Evolutionary conservation across 53 echinoderm and acorn worm species (phyloP), one percentile per base, ranked within the genome.

Genomic region (Arbacia lixula): DNA sequence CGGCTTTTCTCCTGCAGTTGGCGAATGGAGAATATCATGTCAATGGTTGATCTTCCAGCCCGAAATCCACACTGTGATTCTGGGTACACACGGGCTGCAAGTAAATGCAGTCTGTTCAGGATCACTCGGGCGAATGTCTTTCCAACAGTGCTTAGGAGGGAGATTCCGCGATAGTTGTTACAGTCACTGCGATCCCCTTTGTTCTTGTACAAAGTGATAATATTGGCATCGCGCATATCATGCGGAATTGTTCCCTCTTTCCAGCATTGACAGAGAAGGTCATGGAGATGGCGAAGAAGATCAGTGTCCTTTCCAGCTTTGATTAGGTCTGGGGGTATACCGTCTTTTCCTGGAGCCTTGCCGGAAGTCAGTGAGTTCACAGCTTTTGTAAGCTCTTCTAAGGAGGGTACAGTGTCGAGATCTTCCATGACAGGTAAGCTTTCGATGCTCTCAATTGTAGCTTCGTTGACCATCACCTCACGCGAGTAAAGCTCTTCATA

Each of bases 61-160:
- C 92, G 27, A 88, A 92, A 46, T n/a, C 84, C 85, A 55, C 92
- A 88, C 61, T 93, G 90, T n/a, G n/a, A n/a, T n/a, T n/a, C n/a
- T n/a, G n/a, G n/a, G n/a, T n/a, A n/a, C n/a, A n/a, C n/a, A n/a
- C n/a, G n/a, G n/a, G n/a, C n/a, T n/a, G n/a, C n/a, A n/a, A n/a
- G n/a, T n/a, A n/a, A n/a, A n/a, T n/a, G n/a, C n/a, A n/a, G n/a
- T n/a, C n/a, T n/a, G n/a, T n/a, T n/a, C n/a, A n/a, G n/a, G n/a
- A n/a, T n/a, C n/a, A n/a, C n/a, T n/a, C n/a, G n/a, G n/a, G n/a
- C n/a, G n/a, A n/a, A n/a, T n/a, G n/a, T n/a, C n/a, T n/a, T n/a
- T n/a, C n/a, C n/a, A n/a, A n/a, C n/a, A n/a, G n/a, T n/a, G n/a
- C n/a, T n/a, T n/a, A n/a, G n/a, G n/a, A n/a, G n/a, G 33, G 77